Evolutionary conservation across 2,888 invertebrate genomes (phyloP).

Genomic region (Agrochola circellaris): DNA sequence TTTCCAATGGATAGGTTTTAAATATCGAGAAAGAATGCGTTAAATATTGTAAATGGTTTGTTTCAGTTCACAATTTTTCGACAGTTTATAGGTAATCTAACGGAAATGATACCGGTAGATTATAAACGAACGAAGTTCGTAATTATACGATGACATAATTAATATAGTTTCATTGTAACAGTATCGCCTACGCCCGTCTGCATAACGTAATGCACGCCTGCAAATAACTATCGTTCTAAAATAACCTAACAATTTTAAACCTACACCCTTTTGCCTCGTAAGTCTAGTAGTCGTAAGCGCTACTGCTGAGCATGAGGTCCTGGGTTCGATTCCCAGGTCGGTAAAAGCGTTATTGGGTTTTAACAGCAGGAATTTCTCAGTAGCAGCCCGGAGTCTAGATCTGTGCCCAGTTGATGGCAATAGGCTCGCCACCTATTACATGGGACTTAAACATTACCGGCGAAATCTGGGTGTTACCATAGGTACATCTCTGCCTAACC

Average conservation of each 20-base stretch:
- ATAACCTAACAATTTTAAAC: conserved; percentile 9
- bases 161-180: conserved; percentile 4
- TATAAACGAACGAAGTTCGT: not conserved
- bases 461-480: not conserved
- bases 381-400: not conserved
- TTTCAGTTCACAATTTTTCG: not conserved
- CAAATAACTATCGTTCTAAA: conserved; percentile 18
- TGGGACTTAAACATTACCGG: not conserved
- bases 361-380: not conserved
- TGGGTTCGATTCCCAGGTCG: not conserved
- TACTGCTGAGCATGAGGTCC: not conserved
- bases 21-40: too few species aligned
- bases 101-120: not conserved
- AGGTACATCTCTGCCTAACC: not conserved
- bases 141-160: not conserved
- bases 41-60: too few species aligned
- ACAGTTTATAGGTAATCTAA: not conserved
- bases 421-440: not conserved
- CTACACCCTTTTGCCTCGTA: not conserved
- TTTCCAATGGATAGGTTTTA: too few species aligned
- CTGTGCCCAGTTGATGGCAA: not conserved
- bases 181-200: not conserved
- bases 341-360: not conserved
- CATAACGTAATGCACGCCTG: conserved; percentile 12
- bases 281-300: not conserved